phyloP scores from a whole-genome alignment of 1,140 invertebrate genomes.

The Cardiocondyla obscurior region DNA sequence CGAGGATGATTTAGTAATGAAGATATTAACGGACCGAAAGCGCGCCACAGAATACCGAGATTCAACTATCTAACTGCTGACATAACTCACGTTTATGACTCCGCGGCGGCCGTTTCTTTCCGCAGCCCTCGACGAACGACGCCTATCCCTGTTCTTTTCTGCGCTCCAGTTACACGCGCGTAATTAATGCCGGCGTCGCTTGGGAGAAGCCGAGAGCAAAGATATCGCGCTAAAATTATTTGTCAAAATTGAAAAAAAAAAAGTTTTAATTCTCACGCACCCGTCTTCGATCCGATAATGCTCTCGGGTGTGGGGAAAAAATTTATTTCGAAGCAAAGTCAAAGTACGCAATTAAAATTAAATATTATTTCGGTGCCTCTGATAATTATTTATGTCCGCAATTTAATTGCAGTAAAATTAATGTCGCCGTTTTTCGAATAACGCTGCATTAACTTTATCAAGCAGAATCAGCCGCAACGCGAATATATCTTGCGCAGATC shows the following conservation, averaged over 20 bases:
- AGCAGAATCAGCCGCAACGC: background rate
- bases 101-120: conserved; percentile 75
- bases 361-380: too few species aligned
- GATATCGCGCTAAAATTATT: background rate
- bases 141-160: conserved; percentile 27
- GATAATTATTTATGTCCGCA: too few species aligned
- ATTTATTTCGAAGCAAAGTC: background rate
- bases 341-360: background rate
- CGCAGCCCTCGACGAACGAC: conserved; percentile 29
- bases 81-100: conserved; percentile 83
- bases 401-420: background rate
- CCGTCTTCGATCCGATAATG: background rate
- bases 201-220: conserved; percentile 38
- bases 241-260: background rate
- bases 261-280: background rate
- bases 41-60: conserved; percentile 83
- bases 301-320: background rate
- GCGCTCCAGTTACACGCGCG: conserved; percentile 49
- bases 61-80: conserved; percentile 83
- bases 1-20: conserved; percentile 83
- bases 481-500: conserved; percentile 19
- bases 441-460: background rate
- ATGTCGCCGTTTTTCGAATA: background rate
- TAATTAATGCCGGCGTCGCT: conserved; percentile 63
- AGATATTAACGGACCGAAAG: conserved; percentile 83